A percentile compares a stretch with the other conserved stretches of the same genome.
Conservation (phyloP, 2,888 invertebrate genomes). For the Podotricha telesiphe region DNA sequence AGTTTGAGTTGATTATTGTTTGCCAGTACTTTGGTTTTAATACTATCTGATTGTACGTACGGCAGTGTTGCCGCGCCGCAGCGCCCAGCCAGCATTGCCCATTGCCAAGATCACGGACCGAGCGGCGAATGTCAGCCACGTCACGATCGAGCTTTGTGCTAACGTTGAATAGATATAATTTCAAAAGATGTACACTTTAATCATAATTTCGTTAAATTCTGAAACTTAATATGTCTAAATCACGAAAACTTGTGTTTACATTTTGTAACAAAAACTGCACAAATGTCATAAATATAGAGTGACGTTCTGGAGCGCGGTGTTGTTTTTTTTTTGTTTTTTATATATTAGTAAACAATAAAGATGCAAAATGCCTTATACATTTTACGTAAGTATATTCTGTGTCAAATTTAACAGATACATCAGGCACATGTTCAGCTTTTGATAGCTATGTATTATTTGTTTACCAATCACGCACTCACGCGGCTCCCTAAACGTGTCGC, state of each 20-base stretch:
- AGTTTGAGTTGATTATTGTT: slow-evolving; percentile 23
- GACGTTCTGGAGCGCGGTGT: not conserved
- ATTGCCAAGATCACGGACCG: slow-evolving; percentile 86
- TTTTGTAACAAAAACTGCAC: not conserved
- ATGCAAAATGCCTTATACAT: not conserved
- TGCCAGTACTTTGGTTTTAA: slow-evolving; percentile 19
- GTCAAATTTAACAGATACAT: not conserved
- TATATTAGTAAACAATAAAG: too few relatives aligned
- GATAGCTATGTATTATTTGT: slow-evolving; percentile 50
- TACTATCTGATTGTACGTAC: slow-evolving; percentile 27
- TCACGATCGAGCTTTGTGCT: slow-evolving; percentile 79
- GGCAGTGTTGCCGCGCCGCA: slow-evolving; percentile 59
- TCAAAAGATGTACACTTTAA: slow-evolving; percentile 64
- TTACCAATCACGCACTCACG: slow-evolving; percentile 65
- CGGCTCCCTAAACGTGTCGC: slow-evolving; percentile 67
- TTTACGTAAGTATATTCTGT: not conserved
- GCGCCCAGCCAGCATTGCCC: slow-evolving; percentile 79
- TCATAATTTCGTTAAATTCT: slow-evolving; percentile 60
- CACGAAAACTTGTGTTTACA: slow-evolving; percentile 4
- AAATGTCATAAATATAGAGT: not conserved
- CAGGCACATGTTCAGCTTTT: slow-evolving; percentile 45
- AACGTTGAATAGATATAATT: slow-evolving; percentile 74
- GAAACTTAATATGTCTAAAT: slow-evolving; percentile 1
- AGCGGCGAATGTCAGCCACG: slow-evolving; percentile 83
- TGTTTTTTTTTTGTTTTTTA: not conserved